phyloP scores from a whole-genome alignment of 1,140 invertebrate species.

The Brachionus angularis region DNA sequence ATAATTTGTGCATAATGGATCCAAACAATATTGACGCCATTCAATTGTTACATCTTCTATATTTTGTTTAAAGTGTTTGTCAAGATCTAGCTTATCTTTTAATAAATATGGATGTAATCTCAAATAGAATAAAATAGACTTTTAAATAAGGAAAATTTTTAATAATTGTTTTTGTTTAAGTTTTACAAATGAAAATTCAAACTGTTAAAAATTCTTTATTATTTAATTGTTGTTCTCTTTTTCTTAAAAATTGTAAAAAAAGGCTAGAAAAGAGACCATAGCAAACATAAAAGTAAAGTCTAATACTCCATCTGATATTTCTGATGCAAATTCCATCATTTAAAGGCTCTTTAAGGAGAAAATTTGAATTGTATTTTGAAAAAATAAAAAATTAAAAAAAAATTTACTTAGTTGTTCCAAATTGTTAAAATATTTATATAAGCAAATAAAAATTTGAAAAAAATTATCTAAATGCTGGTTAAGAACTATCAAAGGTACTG shows the following conservation, averaged over 20 bases:
- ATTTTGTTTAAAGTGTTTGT: conserved; percentile 1
- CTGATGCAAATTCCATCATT: background rate
- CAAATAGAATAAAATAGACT: conserved; percentile 42
- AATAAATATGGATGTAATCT: conserved; percentile 37
- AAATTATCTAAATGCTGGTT: conserved; percentile 26
- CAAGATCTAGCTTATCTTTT: conserved; percentile 14
- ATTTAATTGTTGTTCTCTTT: background rate
- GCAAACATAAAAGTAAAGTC: conserved; percentile 18
- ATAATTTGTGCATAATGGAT: conserved; percentile 29
- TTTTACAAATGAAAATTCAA: too few relatives aligned
- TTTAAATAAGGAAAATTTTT: background rate
- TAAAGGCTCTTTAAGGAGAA: background rate
- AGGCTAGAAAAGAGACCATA: conserved; percentile 5
- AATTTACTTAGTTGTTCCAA: conserved; percentile 7
- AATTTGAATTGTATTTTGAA: background rate
- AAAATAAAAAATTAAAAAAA: background rate
- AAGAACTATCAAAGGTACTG: background rate
- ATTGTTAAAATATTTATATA: conserved; percentile 10
- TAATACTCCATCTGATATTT: conserved; percentile 30
- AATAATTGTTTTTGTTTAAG: too few relatives aligned
- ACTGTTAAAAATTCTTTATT: conserved; percentile 18
- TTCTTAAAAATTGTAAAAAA: conserved; percentile 30
- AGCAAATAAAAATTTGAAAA: conserved; percentile 18
- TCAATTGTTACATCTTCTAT: conserved; percentile 1
- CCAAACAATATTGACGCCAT: conserved; percentile 37